Evolutionary conservation across 1,140 invertebrate species (phyloP).

Genomic region (Bombus consobrinus): DNA sequence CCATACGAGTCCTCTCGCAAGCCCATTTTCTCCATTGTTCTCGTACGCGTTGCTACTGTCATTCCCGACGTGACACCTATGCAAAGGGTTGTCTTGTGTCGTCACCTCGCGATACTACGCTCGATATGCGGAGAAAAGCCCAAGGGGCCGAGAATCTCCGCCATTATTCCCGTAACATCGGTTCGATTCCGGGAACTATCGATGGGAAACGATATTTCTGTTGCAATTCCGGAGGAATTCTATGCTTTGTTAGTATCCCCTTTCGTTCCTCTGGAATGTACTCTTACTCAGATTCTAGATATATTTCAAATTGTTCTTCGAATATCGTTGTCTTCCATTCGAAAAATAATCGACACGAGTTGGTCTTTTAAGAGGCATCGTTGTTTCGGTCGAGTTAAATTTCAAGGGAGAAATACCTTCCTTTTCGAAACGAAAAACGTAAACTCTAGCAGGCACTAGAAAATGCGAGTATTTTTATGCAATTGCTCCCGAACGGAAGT

Average conservation of each 20-base stretch:
- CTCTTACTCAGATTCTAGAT: too few species aligned
- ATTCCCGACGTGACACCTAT: not conserved
- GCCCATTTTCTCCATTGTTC: conserved; percentile 17
- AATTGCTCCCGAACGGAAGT: conserved; percentile 21
- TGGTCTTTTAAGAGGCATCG: not conserved
- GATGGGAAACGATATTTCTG: not conserved
- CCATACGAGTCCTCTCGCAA: conserved; percentile 8
- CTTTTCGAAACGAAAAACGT: not conserved
- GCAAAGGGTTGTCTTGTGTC: conserved; percentile 20
- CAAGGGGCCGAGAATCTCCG: not conserved
- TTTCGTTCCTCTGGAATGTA: not conserved
- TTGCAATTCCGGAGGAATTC: not conserved
- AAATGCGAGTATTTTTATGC: not conserved
- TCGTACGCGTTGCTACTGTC: not conserved
- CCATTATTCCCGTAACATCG: conserved; percentile 17
- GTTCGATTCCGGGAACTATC: not conserved
- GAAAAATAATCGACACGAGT: not conserved
- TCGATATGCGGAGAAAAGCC: conserved; percentile 22
- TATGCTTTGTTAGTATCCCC: not conserved
- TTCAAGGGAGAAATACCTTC: not conserved
- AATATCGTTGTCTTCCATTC: not conserved
- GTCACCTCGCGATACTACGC: not conserved
- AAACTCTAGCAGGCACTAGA: not conserved
- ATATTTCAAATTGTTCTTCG: not conserved
- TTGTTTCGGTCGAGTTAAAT: not conserved